phyloP scores from a whole-genome alignment of 2,113 vertebrate genomes.

The Boulengeromyrus knoepffleri region DNA sequence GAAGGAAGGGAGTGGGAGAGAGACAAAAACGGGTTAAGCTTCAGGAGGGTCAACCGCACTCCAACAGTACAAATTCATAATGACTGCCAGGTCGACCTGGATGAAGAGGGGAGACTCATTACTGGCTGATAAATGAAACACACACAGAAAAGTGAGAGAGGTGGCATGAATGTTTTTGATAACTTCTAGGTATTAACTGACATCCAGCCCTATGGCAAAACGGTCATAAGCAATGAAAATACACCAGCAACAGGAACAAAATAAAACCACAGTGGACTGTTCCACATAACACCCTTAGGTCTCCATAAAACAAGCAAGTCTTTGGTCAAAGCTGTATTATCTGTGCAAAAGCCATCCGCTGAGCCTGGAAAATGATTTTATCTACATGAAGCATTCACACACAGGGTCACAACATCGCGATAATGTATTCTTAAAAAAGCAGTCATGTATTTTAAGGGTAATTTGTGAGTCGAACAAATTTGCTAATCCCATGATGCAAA shows the following conservation, averaged over 20 bases:
- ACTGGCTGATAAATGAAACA: neutral
- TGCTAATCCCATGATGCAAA: neutral
- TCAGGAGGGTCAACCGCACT: conserved; percentile 36
- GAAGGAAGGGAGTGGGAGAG: conserved; percentile 38
- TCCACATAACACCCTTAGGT: neutral
- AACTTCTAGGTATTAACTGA: neutral
- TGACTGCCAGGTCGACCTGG: neutral
- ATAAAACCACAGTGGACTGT: neutral
- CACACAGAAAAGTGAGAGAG: neutral
- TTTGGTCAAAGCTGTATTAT: neutral
- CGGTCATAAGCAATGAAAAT: neutral
- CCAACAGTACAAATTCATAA: conserved; percentile 31
- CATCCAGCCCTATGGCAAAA: neutral
- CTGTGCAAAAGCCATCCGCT: neutral
- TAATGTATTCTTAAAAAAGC: neutral
- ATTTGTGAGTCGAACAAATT: neutral
- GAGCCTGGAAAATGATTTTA: neutral
- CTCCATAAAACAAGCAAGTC: neutral
- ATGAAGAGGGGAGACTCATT: neutral
- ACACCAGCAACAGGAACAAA: neutral
- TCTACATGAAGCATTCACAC: neutral
- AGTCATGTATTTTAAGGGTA: neutral
- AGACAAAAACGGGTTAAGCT: conserved; percentile 49
- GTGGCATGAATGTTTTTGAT: neutral
- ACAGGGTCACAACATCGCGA: neutral